phyloP scores from a whole-genome alignment of 2,113 vertebrate genomes.

The Psammodynastes pulverulentus region DNA sequence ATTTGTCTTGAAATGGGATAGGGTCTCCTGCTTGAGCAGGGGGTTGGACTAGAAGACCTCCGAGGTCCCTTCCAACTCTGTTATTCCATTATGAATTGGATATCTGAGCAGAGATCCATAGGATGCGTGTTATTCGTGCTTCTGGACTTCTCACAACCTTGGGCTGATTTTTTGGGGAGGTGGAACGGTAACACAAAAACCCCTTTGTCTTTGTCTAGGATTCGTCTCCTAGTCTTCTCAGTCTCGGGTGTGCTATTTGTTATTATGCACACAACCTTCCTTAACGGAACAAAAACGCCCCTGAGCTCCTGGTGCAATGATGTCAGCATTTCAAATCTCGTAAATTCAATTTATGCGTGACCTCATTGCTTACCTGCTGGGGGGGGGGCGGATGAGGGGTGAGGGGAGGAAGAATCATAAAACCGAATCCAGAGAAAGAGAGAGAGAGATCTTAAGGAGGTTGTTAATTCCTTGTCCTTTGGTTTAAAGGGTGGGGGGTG shows the following conservation, averaged over 20 bases:
- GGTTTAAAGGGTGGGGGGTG: conserved; percentile 15
- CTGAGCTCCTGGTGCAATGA: background rate
- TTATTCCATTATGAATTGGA: background rate
- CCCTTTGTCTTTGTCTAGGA: background rate
- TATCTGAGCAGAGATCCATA: too few species aligned
- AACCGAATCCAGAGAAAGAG: conserved; percentile 6
- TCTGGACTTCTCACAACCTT: background rate
- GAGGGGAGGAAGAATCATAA: background rate
- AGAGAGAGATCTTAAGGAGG: conserved; percentile 12
- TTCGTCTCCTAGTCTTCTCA: background rate
- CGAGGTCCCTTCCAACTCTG: background rate
- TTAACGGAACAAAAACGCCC: background rate
- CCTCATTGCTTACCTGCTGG: background rate
- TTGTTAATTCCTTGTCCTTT: conserved; percentile 30
- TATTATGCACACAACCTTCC: too few species aligned
- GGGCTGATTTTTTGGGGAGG: background rate
- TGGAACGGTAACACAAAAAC: too few species aligned
- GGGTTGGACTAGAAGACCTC: too few species aligned
- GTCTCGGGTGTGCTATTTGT: background rate
- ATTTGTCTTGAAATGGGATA: background rate
- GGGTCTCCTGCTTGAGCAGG: background rate
- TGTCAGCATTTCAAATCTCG: background rate
- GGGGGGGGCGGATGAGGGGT: too few species aligned
- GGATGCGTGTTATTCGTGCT: background rate
- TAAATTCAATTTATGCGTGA: background rate